Conservation (phyloP, 2,888 invertebrate species). For the Agonopterix alstromeriana region DNA sequence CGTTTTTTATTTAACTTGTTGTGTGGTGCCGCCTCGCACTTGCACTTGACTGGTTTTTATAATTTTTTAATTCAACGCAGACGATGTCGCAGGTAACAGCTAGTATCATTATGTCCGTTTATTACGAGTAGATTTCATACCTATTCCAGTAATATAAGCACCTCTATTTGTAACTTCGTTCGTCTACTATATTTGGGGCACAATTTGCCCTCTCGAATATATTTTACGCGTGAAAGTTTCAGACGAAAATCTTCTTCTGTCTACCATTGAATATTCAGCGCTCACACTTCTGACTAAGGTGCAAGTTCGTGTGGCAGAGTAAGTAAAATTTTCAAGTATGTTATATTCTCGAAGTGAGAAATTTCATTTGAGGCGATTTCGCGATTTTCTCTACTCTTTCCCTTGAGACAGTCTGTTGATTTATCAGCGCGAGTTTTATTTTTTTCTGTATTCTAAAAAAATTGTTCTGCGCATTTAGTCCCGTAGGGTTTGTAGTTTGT, state of each 20-base stretch:
- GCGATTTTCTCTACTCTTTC: constrained; percentile 53
- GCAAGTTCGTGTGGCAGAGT: constrained; percentile 11
- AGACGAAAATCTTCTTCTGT: constrained; percentile 20
- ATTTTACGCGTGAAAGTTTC: constrained; percentile 53
- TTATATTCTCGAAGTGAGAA: constrained; percentile 51
- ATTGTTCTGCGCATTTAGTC: constrained; percentile 15
- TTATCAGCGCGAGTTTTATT: constrained; percentile 47
- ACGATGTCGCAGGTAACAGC: too few relatives aligned
- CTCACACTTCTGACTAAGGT: constrained; percentile 20
- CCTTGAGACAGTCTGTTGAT: constrained; percentile 55
- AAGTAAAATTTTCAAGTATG: constrained; percentile 35
- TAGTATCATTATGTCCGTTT: too few relatives aligned
- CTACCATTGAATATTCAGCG: constrained; percentile 7
- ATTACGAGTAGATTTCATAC: too few relatives aligned
- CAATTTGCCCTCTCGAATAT: constrained; percentile 59
- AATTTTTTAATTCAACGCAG: too few relatives aligned
- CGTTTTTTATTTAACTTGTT: too few relatives aligned
- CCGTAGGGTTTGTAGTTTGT: not conserved
- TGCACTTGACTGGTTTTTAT: too few relatives aligned
- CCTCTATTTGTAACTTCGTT: constrained; percentile 11
- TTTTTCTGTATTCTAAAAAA: constrained; percentile 25
- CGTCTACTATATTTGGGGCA: constrained; percentile 49
- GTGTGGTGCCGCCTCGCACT: too few relatives aligned
- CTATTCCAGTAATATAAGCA: not conserved
- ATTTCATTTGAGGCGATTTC: constrained; percentile 72